phyloP scores from a whole-genome alignment of 1,140 invertebrate species.

The Achroia grisella region DNA sequence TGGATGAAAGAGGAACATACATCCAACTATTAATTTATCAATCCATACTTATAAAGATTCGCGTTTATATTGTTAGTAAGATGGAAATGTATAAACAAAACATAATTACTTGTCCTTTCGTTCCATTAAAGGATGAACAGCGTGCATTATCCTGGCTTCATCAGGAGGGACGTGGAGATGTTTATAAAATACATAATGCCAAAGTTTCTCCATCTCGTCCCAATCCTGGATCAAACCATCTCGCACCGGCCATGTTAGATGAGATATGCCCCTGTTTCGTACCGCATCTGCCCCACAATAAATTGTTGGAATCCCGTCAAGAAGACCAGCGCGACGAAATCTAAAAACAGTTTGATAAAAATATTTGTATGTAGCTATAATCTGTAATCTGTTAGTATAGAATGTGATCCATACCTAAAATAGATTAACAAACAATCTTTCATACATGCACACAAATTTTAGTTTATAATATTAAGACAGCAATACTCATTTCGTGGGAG shows the following conservation, averaged over 20 bases:
- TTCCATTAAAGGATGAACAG: conserved; percentile 92
- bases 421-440: too few species aligned
- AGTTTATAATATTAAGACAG: too few species aligned
- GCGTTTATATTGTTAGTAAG: too few species aligned
- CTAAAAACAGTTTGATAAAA: not conserved
- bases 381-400: not conserved
- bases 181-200: conserved; percentile 97
- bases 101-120: conserved; percentile 79
- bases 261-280: conserved; percentile 88
- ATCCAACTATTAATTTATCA: too few species aligned
- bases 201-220: conserved; percentile 98
- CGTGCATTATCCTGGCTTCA: conserved; percentile 89
- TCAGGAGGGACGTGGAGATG: conserved; percentile 94
- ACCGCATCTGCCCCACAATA: conserved; percentile 84
- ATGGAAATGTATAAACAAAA: too few species aligned
- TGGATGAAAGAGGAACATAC: too few species aligned
- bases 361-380: conserved; percentile 1
- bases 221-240: conserved; percentile 95
- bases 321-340: conserved; percentile 23
- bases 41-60: too few species aligned
- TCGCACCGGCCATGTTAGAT: conserved; percentile 93
- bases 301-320: conserved; percentile 31
- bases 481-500: too few species aligned
- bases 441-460: too few species aligned
- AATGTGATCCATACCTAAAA: too few species aligned